Evolutionary conservation across 2,113 vertebrate genomes (phyloP).

Genomic region (Oxyruncus cristatus): DNA sequence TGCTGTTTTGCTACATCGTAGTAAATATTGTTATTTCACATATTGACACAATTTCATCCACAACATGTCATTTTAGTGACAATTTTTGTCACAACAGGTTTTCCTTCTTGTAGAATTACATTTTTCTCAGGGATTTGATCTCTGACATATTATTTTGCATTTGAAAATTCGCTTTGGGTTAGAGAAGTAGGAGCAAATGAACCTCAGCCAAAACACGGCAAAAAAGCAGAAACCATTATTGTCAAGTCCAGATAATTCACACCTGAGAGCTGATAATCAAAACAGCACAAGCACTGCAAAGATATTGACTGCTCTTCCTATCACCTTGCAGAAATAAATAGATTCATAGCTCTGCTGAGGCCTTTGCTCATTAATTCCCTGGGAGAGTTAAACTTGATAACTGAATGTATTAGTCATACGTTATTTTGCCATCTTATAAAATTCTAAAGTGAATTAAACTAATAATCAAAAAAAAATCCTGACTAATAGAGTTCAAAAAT

Average conservation of each 20-base stretch:
- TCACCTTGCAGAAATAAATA: neutral
- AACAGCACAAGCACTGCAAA: neutral
- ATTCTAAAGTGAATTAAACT: neutral
- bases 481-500: neutral
- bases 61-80: neutral
- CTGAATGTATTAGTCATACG: neutral
- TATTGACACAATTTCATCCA: neutral
- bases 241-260: neutral
- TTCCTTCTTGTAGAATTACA: neutral
- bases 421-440: slow-evolving; percentile 15
- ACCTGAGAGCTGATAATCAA: slow-evolving; percentile 18
- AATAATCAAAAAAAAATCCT: neutral
- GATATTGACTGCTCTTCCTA: neutral
- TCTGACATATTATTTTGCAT: neutral
- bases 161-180: neutral
- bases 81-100: neutral
- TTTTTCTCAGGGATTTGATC: neutral
- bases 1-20: neutral
- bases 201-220: neutral
- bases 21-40: neutral
- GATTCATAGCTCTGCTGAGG: neutral
- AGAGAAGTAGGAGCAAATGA: neutral
- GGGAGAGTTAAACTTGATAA: neutral
- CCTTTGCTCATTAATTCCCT: slow-evolving; percentile 7
- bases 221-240: slow-evolving; percentile 5